Evolutionary conservation across 2,888 invertebrate genomes (phyloP).

Genomic region (Melolontha melolontha): DNA sequence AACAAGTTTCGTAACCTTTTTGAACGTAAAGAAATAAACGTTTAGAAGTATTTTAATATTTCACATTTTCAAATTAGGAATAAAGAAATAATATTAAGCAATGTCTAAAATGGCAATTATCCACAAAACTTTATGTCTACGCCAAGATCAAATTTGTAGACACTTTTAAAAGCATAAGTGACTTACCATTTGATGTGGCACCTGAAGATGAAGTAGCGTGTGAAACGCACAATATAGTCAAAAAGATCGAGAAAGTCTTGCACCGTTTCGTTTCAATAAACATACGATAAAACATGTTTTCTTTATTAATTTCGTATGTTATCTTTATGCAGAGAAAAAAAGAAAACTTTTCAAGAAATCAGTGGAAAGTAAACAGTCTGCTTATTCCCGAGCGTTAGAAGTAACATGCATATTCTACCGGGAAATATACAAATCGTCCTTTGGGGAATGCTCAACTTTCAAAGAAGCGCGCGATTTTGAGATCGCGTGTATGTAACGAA

Average conservation of each 20-base stretch:
- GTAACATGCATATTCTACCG: not conserved
- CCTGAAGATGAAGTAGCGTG: constrained; percentile 56
- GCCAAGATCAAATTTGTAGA: constrained; percentile 57
- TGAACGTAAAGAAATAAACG: too few species aligned
- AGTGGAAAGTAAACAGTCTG: not conserved
- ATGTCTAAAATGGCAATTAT: not conserved
- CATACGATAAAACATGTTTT: constrained; percentile 1
- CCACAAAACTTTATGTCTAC: constrained; percentile 57
- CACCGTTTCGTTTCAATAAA: constrained; percentile 19
- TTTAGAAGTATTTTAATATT: too few species aligned
- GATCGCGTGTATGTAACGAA: constrained; percentile 36
- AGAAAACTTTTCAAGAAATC: not conserved
- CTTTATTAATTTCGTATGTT: not conserved
- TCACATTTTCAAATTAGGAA: too few species aligned
- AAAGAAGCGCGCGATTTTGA: constrained; percentile 55
- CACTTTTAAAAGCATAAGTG: constrained; percentile 48
- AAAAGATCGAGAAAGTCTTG: constrained; percentile 48
- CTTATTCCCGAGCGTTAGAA: constrained; percentile 3
- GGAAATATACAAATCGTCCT: constrained; percentile 7
- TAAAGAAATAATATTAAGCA: too few species aligned
- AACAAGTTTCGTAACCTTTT: too few species aligned
- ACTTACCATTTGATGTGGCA: constrained; percentile 59
- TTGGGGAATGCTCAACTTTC: not conserved
- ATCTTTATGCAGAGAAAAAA: not conserved
- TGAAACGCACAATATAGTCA: constrained; percentile 51